A percentile compares a stretch with the other conserved stretches of the same genome.
Conservation (phyloP, 2,113 vertebrate genomes). For the Butorides virescens region DNA sequence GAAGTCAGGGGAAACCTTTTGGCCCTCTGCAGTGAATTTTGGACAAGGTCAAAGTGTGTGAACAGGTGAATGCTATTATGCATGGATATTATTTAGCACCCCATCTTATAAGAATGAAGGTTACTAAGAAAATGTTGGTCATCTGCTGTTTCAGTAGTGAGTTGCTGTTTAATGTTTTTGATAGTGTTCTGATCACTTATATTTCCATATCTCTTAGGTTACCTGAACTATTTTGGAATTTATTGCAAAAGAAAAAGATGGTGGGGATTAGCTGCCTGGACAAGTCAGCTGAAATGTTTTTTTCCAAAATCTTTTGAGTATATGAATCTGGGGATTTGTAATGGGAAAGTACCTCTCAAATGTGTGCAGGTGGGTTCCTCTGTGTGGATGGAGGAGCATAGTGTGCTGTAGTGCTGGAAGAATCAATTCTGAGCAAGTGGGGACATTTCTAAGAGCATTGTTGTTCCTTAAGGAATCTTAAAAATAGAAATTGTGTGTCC, state of each 20-base stretch:
- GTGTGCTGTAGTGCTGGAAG: not conserved
- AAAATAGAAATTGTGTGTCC: not conserved
- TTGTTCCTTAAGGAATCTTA: not conserved
- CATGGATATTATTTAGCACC: not conserved
- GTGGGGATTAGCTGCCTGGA: not conserved
- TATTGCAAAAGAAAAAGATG: not conserved
- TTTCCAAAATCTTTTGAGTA: not conserved
- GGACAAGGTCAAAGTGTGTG: not conserved
- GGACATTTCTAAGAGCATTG: not conserved
- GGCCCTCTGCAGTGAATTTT: not conserved
- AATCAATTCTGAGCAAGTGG: not conserved
- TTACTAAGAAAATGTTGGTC: not conserved
- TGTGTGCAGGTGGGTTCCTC: not conserved
- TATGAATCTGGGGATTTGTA: not conserved
- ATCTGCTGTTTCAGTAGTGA: not conserved
- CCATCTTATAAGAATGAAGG: not conserved
- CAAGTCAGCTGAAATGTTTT: not conserved
- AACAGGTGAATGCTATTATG: not conserved
- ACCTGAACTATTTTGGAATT: not conserved
- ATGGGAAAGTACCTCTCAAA: not conserved
- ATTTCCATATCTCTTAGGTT: not conserved
- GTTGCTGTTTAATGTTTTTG: not conserved
- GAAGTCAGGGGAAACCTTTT: not conserved
- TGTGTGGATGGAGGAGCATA: rapidly evolving
- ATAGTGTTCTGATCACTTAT: rapidly evolving